Evolutionary conservation across 2,797 vertebrate species (phyloP), one percentile per base, ranked within the genome.

Genomic region (Scleropages formosus): DNA sequence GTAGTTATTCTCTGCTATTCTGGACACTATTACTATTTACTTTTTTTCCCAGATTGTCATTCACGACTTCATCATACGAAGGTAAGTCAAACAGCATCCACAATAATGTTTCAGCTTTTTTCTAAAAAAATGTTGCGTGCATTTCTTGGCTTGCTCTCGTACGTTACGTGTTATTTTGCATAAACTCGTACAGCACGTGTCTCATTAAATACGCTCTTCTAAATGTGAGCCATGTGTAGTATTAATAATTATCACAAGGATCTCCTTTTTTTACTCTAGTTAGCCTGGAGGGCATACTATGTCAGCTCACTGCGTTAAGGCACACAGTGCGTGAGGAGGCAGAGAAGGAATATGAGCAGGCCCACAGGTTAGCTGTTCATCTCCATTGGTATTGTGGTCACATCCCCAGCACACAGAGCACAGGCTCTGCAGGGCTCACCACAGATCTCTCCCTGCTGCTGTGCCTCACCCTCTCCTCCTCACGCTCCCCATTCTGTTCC

Each of bases 371-470:
- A 12, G 2, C 20, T 70, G 6, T 39, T 24, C 47, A 15, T 22
- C 13, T 63, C 63, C 46, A 60, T 67, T 58, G 31, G 22, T 51
- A 60, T 68, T 61, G 47, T 24, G 56, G 61, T 72, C 76, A 73
- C 58, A n/a, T 51, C 7, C 51, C 74, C 60, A 12, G 26, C 31
- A 60, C 53, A 12, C 24, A 44, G 39, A 67, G 20, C 31, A 56
- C 26, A n/a, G 62, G 16, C 27, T 22, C n/a, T 16, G 58, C 63
- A 4, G 16, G 39, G 58, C 72, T 68, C 22, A 16, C 51, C 49
- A 27, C 31, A 31, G 31, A 15, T n/a, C 15, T 18, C 16, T 61
- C 68, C 53, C 53, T 56, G 2, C 2, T 11, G 7, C 49, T 56
- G 53, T 56, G 16, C 53, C 4, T 65, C 58, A 61, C 58, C 31